Percentiles rank a stretch among this genome's conserved stretches.
phyloP scores from a whole-genome alignment of 2,797 vertebrate species.

The Pangasius sanitwongsei region DNA sequence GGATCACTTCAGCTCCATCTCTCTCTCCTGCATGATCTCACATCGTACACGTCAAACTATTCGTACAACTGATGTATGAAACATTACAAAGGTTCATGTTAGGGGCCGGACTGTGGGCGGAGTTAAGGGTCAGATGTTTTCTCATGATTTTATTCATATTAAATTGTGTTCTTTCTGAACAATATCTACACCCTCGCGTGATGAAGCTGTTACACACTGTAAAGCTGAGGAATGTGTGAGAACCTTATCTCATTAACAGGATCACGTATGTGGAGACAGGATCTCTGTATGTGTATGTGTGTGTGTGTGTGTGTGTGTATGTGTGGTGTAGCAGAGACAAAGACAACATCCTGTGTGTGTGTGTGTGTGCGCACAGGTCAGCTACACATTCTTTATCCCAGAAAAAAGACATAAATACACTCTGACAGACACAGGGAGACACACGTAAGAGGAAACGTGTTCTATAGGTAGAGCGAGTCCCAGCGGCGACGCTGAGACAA shows the following conservation, averaged over 20 bases:
- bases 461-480: not conserved
- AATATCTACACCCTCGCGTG: not conserved
- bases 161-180: not conserved
- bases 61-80: not conserved
- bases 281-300: not conserved
- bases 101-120: not conserved
- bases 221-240: not conserved
- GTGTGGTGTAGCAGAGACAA: not conserved
- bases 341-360: not conserved
- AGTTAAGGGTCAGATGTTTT: not conserved
- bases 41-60: not conserved
- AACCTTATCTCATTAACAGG: not conserved
- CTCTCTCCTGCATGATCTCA: not conserved
- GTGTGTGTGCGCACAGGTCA: not conserved
- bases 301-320: not conserved
- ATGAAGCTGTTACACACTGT: not conserved
- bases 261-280: not conserved
- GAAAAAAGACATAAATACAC: not conserved
- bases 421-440: not conserved
- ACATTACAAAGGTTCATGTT: not conserved
- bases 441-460: constrained; percentile 7
- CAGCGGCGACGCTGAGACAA: not conserved
- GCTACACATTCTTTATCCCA: constrained; percentile 10
- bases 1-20: not conserved
- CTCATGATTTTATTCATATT: not conserved